phyloP scores from a whole-genome alignment of 2,797 vertebrate species.

The Falco rusticolus region DNA sequence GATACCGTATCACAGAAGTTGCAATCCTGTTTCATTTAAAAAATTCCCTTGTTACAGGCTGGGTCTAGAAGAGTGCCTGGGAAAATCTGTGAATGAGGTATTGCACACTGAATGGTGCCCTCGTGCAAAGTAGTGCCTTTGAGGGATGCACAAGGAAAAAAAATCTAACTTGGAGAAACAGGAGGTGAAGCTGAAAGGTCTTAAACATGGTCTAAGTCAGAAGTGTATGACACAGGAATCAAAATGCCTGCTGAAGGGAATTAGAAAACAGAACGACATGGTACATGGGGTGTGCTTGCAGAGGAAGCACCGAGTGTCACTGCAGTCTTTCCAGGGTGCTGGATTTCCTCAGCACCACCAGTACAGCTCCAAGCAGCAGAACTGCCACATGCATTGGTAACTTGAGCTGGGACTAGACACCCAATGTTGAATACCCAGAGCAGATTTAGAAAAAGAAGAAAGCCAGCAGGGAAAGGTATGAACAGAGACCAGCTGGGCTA shows the following conservation, averaged over 20 bases:
- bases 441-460: not conserved
- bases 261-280: not conserved
- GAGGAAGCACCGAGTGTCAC: not conserved
- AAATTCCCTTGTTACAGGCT: not conserved
- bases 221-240: not conserved
- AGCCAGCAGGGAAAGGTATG: not conserved
- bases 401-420: not conserved
- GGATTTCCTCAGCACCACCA: not conserved
- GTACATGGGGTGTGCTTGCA: not conserved
- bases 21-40: not conserved
- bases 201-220: not conserved
- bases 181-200: not conserved
- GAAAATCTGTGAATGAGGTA: not conserved
- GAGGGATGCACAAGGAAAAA: not conserved
- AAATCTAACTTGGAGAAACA: not conserved
- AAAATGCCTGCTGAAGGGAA: not conserved
- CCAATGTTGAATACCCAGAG: not conserved
- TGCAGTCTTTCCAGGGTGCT: not conserved
- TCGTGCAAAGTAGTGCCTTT: accelerated
- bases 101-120: not conserved
- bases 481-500: not conserved
- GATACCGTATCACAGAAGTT: not conserved
- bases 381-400: accelerated
- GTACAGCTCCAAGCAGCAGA: not conserved
- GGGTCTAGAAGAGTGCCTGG: not conserved